A percentile compares a stretch with the other conserved stretches of the same genome.
Conservation (phyloP, 2,888 invertebrate genomes). For the Gastracanthus pulcherrimus region DNA sequence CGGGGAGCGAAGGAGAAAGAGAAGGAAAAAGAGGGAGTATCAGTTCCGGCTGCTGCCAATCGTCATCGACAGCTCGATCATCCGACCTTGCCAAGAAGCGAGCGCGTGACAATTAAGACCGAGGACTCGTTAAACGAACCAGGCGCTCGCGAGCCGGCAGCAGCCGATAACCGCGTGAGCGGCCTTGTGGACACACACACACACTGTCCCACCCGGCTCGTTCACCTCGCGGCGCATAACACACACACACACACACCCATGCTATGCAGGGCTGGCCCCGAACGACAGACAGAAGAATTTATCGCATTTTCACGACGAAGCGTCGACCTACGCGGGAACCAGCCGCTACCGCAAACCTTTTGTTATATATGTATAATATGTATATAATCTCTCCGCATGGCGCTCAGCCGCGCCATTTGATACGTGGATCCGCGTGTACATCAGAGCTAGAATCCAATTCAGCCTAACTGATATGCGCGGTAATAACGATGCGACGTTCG, state of each 20-base stretch:
- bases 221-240: background rate
- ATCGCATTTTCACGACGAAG: no score
- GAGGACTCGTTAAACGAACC: slow-evolving; percentile 65
- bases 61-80: slow-evolving; percentile 1
- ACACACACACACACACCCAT: background rate
- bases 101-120: slow-evolving; percentile 66
- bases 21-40: background rate
- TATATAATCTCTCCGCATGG: no score
- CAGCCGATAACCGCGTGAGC: slow-evolving; percentile 33
- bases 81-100: slow-evolving; percentile 45
- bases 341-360: no score
- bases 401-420: no score
- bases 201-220: background rate
- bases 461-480: background rate
- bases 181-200: background rate
- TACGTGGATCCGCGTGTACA: no score
- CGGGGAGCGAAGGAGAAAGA: background rate
- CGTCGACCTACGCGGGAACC: no score
- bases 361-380: no score
- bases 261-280: no score
- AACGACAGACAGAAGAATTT: no score
- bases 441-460: background rate
- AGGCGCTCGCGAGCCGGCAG: slow-evolving; percentile 30
- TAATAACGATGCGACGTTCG: no score
- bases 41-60: slow-evolving; percentile 36